These are phyloP conservation scores for Hyposoter didymator DNA, from an alignment of 2,888 invertebrate species.

Conservation along the genomic window DNA sequence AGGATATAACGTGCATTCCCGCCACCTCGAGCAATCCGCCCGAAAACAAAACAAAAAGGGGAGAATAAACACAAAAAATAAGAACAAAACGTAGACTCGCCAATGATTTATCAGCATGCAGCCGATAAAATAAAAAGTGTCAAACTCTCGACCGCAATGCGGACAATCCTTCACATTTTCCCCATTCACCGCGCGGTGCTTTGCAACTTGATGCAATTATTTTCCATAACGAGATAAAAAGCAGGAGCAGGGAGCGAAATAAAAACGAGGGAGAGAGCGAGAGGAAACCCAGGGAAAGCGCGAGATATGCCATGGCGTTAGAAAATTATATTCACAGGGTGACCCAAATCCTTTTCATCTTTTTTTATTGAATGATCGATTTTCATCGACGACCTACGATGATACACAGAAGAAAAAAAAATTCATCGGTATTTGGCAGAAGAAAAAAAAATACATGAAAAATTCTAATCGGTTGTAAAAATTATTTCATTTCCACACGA, in stretches of 20 bases:
- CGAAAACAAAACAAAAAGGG: slow-evolving; percentile 9
- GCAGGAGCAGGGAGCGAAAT: slow-evolving; percentile 8
- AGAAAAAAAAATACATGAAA: background rate
- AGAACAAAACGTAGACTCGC: background rate
- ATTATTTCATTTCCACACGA: background rate
- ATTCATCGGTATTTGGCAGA: too few species aligned
- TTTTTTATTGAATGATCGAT: background rate
- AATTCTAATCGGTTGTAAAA: background rate
- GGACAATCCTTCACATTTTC: slow-evolving; percentile 55
- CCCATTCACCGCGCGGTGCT: slow-evolving; percentile 38
- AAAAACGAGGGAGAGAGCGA: slow-evolving; percentile 26
- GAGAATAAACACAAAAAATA: slow-evolving; percentile 4
- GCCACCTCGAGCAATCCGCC: background rate
- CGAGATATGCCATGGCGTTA: slow-evolving; percentile 26
- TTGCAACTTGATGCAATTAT: slow-evolving; percentile 61
- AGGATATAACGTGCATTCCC: slow-evolving; percentile 17
- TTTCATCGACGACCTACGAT: background rate
- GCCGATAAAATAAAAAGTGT: slow-evolving; percentile 59
- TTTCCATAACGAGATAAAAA: slow-evolving; percentile 57
- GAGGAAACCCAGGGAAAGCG: slow-evolving; percentile 2
- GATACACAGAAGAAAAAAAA: background rate
- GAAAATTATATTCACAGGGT: slow-evolving; percentile 24
- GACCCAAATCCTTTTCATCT: background rate
- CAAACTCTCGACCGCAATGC: slow-evolving; percentile 57
- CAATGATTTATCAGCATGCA: slow-evolving; percentile 47